Percentiles rank a stretch among this genome's conserved stretches.
These are phyloP conservation scores for Rhodophaea formosa DNA, from an alignment of 2,888 invertebrate species.

Conservation along the genomic window DNA sequence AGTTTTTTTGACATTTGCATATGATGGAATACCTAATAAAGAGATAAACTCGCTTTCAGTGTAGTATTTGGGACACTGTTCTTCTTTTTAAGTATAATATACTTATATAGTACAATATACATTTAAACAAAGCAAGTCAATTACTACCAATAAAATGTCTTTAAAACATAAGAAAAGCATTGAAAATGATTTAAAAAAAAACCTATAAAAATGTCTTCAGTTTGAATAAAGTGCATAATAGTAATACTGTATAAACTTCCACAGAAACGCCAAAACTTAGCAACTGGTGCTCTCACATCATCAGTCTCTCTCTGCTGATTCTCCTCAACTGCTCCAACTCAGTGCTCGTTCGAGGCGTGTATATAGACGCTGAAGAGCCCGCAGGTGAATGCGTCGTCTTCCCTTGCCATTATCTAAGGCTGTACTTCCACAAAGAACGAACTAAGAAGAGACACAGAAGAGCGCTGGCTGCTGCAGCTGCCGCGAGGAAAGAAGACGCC, in stretches of 20 bases:
- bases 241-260: background rate
- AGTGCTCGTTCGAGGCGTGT: constrained; percentile 91
- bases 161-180: too few relatives aligned
- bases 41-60: too few relatives aligned
- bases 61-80: too few relatives aligned
- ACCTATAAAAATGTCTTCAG: too few relatives aligned
- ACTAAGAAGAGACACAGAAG: constrained; percentile 80
- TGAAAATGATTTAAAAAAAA: too few relatives aligned
- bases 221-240: background rate
- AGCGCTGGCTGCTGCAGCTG: constrained; percentile 54
- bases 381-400: constrained; percentile 91
- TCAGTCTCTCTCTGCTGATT: constrained; percentile 87
- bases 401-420: constrained; percentile 90
- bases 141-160: background rate
- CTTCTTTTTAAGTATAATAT: too few relatives aligned
- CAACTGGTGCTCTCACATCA: constrained; percentile 89
- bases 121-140: too few relatives aligned
- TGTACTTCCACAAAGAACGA: constrained; percentile 87
- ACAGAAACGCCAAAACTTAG: constrained; percentile 87
- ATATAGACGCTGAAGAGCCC: constrained; percentile 92
- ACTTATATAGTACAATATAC: too few relatives aligned
- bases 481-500: constrained; percentile 59
- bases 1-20: too few relatives aligned
- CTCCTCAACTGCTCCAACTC: constrained; percentile 93
- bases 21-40: too few relatives aligned